Percentiles rank a stretch among this genome's conserved stretches.
These are phyloP conservation scores for Caloenas nicobarica DNA, from an alignment of 2,113 vertebrate species.

Conservation along the genomic window DNA sequence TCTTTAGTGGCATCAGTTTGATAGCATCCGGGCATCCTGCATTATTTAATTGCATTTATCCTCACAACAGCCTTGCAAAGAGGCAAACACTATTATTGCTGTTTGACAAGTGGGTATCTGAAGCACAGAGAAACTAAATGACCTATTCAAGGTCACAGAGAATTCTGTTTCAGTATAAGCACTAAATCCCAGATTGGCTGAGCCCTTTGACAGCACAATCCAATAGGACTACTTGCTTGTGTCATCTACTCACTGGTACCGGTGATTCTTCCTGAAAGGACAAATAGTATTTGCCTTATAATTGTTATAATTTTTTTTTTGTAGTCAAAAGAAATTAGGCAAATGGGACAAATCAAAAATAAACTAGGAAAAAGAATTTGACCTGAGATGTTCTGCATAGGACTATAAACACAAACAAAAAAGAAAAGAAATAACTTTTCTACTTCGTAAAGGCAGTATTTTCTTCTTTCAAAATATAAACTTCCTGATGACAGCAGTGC, in stretches of 20 bases:
- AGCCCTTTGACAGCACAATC: conserved; percentile 4
- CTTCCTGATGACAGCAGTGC: not conserved
- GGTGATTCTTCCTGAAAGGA: not conserved
- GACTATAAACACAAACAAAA: not conserved
- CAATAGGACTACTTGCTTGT: not conserved
- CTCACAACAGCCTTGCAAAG: not conserved
- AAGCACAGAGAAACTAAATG: not conserved
- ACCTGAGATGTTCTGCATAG: not conserved
- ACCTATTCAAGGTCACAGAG: conserved; percentile 25
- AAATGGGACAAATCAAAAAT: not conserved
- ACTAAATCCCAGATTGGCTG: conserved; percentile 37
- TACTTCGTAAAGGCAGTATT: not conserved
- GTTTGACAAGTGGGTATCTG: not conserved
- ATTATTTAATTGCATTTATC: conserved; percentile 20
- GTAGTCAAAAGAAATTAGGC: not conserved
- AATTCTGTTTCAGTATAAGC: not conserved
- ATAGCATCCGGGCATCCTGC: not conserved
- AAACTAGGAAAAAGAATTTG: not conserved
- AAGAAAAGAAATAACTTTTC: not conserved
- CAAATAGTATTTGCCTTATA: not conserved
- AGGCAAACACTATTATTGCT: not conserved
- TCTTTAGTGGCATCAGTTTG: not conserved
- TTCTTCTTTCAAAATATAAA: not conserved
- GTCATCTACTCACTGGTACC: not conserved
- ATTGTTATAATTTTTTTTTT: not conserved